These are phyloP conservation scores for Scaptomyza reducta DNA, from an alignment of 2,888 invertebrate genomes.

Conservation along the genomic window DNA sequence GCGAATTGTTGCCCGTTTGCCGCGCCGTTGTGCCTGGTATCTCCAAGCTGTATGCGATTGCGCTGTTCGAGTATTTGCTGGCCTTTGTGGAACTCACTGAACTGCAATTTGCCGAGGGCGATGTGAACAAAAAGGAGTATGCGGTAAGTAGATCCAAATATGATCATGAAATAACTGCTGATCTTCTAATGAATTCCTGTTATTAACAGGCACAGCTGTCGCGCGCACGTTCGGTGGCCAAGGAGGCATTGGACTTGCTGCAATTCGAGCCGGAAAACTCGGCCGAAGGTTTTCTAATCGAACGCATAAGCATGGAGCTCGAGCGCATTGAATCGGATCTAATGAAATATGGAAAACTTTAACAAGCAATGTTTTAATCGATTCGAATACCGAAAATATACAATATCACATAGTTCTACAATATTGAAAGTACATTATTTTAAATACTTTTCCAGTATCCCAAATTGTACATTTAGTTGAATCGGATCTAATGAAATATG, in stretches of 20 bases:
- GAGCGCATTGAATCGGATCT: slow-evolving; percentile 77
- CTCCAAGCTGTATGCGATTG: slow-evolving; percentile 86
- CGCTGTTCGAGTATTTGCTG: slow-evolving; percentile 90
- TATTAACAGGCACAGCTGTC: slow-evolving; percentile 80
- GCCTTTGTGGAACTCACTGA: slow-evolving; percentile 88
- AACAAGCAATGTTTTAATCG: too few species aligned
- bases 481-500: slow-evolving; percentile 69
- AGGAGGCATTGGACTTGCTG: slow-evolving; percentile 87
- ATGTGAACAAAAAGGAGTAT: slow-evolving; percentile 86
- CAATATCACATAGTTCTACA: too few species aligned
- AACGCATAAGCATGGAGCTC: slow-evolving; percentile 75
- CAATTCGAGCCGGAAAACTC: slow-evolving; percentile 89
- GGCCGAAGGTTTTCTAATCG: slow-evolving; percentile 87
- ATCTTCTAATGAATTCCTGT: background rate
- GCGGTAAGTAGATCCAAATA: slow-evolving; percentile 81
- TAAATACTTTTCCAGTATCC: too few species aligned
- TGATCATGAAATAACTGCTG: background rate
- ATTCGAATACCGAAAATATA: too few species aligned
- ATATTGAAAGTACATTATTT: too few species aligned
- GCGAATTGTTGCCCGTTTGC: slow-evolving; percentile 87
- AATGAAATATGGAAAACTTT: slow-evolving; percentile 59
- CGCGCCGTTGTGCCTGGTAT: slow-evolving; percentile 87
- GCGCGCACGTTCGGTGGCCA: slow-evolving; percentile 86
- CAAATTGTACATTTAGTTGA: too few species aligned
- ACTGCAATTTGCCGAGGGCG: slow-evolving; percentile 86